Percentiles rank a stretch among this genome's conserved stretches.
phyloP scores from a whole-genome alignment of 2,888 invertebrate species.

The Crossocerus cetratus region DNA sequence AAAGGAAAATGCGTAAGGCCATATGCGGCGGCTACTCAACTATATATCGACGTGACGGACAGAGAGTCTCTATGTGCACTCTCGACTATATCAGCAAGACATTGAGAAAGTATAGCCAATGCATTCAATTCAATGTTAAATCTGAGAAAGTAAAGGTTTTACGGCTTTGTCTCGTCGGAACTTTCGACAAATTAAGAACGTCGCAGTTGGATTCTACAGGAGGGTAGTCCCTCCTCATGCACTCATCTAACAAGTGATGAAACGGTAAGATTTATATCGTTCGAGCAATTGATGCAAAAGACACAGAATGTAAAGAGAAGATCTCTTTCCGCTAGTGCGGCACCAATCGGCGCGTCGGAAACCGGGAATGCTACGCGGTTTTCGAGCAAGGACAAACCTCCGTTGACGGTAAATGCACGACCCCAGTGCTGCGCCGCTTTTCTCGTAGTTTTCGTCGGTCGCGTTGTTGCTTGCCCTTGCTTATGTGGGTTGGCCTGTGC shows the following conservation, averaged over 20 bases:
- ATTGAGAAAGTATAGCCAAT: too few relatives aligned
- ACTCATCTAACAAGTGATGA: not conserved
- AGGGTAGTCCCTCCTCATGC: not conserved
- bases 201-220: too few relatives aligned
- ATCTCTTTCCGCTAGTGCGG: conserved; percentile 12
- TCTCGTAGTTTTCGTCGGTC: conserved; percentile 80
- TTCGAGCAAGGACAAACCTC: conserved; percentile 76
- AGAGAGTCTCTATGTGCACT: too few relatives aligned
- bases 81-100: too few relatives aligned
- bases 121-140: too few relatives aligned
- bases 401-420: conserved; percentile 80
- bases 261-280: not conserved
- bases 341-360: conserved; percentile 23
- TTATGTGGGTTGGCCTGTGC: conserved; percentile 77
- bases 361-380: conserved; percentile 34
- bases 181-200: too few relatives aligned
- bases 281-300: not conserved
- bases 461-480: conserved; percentile 79
- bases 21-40: too few relatives aligned
- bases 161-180: too few relatives aligned
- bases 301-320: not conserved
- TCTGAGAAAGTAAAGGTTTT: too few relatives aligned
- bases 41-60: too few relatives aligned
- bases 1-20: too few relatives aligned
- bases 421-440: conserved; percentile 80